Evolutionary conservation across 2,888 invertebrate species (phyloP).

Genomic region (Sarcophaga carnaria): DNA sequence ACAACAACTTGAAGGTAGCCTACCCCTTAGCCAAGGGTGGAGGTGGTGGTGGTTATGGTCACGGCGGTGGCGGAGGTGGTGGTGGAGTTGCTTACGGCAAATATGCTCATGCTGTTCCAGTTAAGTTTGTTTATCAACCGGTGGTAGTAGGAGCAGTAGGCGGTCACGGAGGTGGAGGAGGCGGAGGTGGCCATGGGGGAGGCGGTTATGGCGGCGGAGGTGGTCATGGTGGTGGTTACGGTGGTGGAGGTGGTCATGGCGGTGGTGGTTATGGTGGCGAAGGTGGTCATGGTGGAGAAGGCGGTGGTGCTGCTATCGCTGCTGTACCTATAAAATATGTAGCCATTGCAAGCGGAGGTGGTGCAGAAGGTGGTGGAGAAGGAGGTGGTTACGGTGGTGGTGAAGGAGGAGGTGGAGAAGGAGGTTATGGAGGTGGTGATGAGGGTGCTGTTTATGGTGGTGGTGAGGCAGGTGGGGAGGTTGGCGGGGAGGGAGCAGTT

Average conservation of each 20-base stretch:
- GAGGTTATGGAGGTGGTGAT: constrained; percentile 4
- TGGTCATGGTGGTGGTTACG: constrained; percentile 2
- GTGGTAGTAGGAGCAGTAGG: constrained; percentile 35
- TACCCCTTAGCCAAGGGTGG: constrained; percentile 63
- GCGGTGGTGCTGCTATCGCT: background rate
- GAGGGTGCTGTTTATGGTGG: background rate
- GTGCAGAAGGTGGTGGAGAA: constrained; percentile 1
- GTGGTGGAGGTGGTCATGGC: background rate
- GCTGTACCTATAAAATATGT: constrained; percentile 33
- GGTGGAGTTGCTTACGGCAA: constrained; percentile 47
- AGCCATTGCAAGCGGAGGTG: background rate
- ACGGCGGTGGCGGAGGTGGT: constrained; percentile 50
- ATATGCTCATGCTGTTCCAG: constrained; percentile 53
- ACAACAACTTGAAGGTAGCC: constrained; percentile 71
- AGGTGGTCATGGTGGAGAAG: background rate
- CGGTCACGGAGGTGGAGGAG: constrained; percentile 26
- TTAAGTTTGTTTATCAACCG: constrained; percentile 76
- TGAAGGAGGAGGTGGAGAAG: constrained; percentile 45
- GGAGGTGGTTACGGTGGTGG: background rate
- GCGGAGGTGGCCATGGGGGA: constrained; percentile 33
- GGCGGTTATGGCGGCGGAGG: constrained; percentile 4
- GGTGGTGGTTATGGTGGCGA: constrained; percentile 22
- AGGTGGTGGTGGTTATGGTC: constrained; percentile 41
- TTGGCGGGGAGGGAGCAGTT: constrained; percentile 55
- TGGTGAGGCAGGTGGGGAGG: constrained; percentile 1